A percentile compares a stretch with the other conserved stretches of the same genome.
phyloP scores from a whole-genome alignment of 2,888 invertebrate genomes.

The Melieria picta region DNA sequence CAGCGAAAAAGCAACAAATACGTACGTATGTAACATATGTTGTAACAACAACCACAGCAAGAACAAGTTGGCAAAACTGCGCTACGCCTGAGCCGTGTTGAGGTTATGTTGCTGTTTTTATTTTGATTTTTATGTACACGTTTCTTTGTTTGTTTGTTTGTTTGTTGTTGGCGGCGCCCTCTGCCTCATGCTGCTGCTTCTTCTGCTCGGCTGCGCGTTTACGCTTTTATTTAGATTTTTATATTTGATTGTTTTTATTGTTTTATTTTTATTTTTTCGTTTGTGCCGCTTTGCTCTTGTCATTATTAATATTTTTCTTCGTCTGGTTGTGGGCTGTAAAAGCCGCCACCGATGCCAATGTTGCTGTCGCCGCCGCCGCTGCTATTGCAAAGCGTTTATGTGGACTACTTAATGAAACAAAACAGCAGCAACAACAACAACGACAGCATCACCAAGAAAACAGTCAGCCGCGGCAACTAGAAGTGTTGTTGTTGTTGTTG shows the following conservation, averaged over 20 bases:
- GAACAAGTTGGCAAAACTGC: slow-evolving; percentile 7
- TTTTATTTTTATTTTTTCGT: not conserved
- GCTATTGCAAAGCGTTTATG: not conserved
- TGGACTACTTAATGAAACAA: slow-evolving; percentile 1
- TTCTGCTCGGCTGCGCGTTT: not conserved
- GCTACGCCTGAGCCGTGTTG: not conserved
- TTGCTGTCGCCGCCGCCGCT: too few relatives aligned
- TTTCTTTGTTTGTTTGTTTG: not conserved
- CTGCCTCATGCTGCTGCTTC: too few relatives aligned
- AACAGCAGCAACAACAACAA: not conserved
- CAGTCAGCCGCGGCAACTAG: not conserved
- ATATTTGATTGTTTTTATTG: not conserved
- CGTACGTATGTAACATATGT: not conserved
- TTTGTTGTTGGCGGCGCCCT: too few relatives aligned
- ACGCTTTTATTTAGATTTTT: not conserved
- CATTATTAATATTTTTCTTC: too few relatives aligned
- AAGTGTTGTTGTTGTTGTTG: slow-evolving; percentile 6
- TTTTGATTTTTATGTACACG: slow-evolving; percentile 11
- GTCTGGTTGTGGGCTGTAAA: slow-evolving; percentile 3
- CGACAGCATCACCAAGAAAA: slow-evolving; percentile 20
- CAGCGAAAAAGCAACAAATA: slow-evolving; percentile 12
- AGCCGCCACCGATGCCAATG: not conserved
- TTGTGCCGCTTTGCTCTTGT: not conserved
- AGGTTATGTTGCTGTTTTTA: slow-evolving; percentile 3
- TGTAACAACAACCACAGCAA: slow-evolving; percentile 12